Evolutionary conservation across 2,888 invertebrate species (phyloP).

Genomic region (Drosophila nigricruria): DNA sequence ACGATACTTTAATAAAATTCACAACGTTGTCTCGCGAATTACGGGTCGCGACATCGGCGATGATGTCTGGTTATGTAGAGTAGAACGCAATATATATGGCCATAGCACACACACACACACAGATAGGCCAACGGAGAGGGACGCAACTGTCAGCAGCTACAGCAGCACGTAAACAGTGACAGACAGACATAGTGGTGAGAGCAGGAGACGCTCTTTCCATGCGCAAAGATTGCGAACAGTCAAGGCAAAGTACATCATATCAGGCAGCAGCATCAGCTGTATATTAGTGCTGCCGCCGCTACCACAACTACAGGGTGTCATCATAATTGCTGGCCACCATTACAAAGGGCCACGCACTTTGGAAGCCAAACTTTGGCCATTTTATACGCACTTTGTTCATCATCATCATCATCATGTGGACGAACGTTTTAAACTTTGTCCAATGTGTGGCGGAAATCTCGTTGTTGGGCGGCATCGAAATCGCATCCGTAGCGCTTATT

Average conservation of each 20-base stretch:
- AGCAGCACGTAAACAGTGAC: slow-evolving; percentile 43
- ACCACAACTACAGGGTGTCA: slow-evolving; percentile 13
- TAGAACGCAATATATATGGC: slow-evolving; percentile 74
- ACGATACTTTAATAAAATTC: slow-evolving; percentile 65
- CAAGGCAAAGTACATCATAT: slow-evolving; percentile 44
- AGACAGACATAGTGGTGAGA: slow-evolving; percentile 20
- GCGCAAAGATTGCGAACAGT: slow-evolving; percentile 53
- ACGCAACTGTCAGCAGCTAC: slow-evolving; percentile 27
- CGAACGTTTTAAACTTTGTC: slow-evolving; percentile 75
- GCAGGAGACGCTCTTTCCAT: slow-evolving; percentile 52
- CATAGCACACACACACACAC: slow-evolving; percentile 27
- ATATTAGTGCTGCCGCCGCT: slow-evolving; percentile 8
- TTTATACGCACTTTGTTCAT: slow-evolving; percentile 2
- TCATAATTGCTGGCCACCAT: slow-evolving; percentile 24
- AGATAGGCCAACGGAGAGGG: slow-evolving; percentile 23
- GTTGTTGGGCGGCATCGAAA: slow-evolving; percentile 83
- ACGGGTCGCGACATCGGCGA: slow-evolving; percentile 67
- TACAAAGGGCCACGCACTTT: slow-evolving; percentile 32
- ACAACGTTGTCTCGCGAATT: slow-evolving; percentile 49
- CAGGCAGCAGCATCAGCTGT: slow-evolving; percentile 31
- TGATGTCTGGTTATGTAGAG: slow-evolving; percentile 75
- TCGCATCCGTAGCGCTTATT: slow-evolving; percentile 82
- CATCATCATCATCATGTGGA: too few relatives aligned
- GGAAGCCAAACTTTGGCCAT: neutral
- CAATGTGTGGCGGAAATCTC: slow-evolving; percentile 82